A percentile compares a stretch with the other conserved stretches of the same genome.
Evolutionary conservation across 2,113 vertebrate genomes (phyloP).

Genomic region (Microtus montanus): DNA sequence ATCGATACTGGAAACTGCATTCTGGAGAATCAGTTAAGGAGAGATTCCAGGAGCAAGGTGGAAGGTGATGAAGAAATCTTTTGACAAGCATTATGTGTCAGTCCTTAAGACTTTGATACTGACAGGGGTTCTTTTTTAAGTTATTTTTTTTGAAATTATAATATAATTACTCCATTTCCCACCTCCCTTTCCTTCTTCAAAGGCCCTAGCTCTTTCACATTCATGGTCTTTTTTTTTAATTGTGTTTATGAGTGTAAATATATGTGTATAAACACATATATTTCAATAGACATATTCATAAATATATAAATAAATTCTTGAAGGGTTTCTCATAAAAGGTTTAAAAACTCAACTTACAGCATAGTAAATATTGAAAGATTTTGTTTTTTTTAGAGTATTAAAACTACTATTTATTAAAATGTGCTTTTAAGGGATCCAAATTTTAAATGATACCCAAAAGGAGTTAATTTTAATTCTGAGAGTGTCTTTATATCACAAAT

Average conservation of each 20-base stretch:
- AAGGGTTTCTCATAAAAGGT: not conserved
- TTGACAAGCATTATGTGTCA: not conserved
- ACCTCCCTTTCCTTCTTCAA: not conserved
- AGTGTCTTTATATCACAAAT: not conserved
- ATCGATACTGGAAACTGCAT: not conserved
- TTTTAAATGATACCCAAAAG: not conserved
- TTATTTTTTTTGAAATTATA: not conserved
- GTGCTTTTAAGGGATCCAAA: conserved; percentile 13
- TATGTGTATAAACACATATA: not conserved
- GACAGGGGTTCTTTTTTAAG: not conserved
- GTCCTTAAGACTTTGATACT: not conserved
- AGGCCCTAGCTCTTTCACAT: not conserved
- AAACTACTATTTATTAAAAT: conserved; percentile 21
- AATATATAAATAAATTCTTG: not conserved
- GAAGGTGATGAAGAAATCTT: not conserved
- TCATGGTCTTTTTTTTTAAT: not conserved
- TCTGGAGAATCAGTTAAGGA: not conserved
- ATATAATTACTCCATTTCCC: not conserved
- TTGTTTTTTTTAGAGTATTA: not conserved
- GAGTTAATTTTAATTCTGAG: not conserved
- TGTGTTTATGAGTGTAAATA: not conserved
- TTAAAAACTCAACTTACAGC: not conserved
- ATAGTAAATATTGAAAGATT: not conserved
- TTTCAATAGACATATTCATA: not conserved
- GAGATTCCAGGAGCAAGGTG: not conserved